Evolutionary conservation across 2,888 invertebrate species (phyloP), one percentile per base, ranked within the genome.

Genomic region (Spialia ferax): DNA sequence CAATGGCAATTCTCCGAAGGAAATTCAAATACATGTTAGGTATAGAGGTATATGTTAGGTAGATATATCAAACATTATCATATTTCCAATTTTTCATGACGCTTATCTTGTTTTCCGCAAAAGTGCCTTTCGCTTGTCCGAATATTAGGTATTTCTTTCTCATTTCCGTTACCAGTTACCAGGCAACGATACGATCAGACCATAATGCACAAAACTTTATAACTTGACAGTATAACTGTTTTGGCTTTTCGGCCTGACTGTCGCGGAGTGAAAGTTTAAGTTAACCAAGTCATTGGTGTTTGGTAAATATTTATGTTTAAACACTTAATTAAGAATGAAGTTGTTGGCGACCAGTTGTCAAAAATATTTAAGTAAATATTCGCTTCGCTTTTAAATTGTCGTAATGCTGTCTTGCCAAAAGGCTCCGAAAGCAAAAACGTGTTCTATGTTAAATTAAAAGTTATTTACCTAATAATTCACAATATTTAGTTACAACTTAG

Each of bases 141-240:
- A n/a, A n/a, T n/a, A n/a, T n/a, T n/a, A n/a, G n/a, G n/a, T n/a
- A n/a, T n/a, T n/a, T n/a, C n/a, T n/a, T n/a, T n/a, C n/a, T n/a
- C n/a, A n/a, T n/a, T n/a, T n/a, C n/a, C n/a, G n/a, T n/a, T n/a
- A n/a, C n/a, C n/a, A n/a, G 32, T 32, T 8, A 13, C 0, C 48
- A 32, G 23, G 1, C 15, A 10, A 20, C 2, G 3, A 11, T 57
- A n/a, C 1, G 35, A 50, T 48, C 20, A 13, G 13, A 18, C 4
- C n/a, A 32, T 56, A 29, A 48, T 13, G 32, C n/a, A 22, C 32
- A 29, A 65, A 65, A 59, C 32, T 50, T 45, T 64, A 64, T 57
- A 64, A 64, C 55, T 64, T 32, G 64, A 64, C 56, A 64, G 32
- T 56, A 54, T 63, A 57, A 64, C 56, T 48, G 48, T 64, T 64